Evolutionary conservation across 2,888 invertebrate genomes (phyloP).

Genomic region (Synanthedon andrenaeformis): DNA sequence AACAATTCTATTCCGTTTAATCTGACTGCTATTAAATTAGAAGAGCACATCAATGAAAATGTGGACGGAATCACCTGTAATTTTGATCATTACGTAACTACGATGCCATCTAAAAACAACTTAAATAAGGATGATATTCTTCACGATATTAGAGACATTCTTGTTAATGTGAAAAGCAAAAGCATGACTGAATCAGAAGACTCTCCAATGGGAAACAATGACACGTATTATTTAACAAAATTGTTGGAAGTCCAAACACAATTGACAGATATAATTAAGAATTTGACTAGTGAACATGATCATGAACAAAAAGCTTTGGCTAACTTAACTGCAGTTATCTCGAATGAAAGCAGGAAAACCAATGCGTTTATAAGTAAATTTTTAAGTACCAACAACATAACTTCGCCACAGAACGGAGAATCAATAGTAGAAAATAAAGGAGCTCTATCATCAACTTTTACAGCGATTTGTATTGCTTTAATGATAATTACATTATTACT

Average conservation of each 20-base stretch:
- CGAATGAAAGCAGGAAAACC: constrained; percentile 8
- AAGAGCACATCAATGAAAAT: constrained; percentile 23
- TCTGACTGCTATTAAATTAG: constrained; percentile 24
- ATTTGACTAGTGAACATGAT: too few relatives aligned
- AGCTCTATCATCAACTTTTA: constrained; percentile 12
- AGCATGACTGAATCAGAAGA: neutral
- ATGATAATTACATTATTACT: constrained; percentile 12
- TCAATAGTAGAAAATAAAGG: neutral
- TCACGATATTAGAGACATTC: constrained; percentile 17
- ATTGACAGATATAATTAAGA: too few relatives aligned
- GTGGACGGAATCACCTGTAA: constrained; percentile 25
- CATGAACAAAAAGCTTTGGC: constrained; percentile 1
- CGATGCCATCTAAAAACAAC: neutral
- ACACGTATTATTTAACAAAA: constrained; percentile 4
- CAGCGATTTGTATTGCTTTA: constrained; percentile 17
- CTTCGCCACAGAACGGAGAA: neutral
- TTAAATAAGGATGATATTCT: constrained; percentile 9
- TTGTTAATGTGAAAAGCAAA: constrained; percentile 8
- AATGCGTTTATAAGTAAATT: constrained; percentile 16
- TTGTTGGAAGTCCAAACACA: too few relatives aligned
- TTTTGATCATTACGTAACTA: neutral
- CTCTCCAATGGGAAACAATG: neutral
- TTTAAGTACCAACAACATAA: constrained; percentile 5
- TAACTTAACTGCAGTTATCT: neutral
- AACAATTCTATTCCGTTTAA: constrained; percentile 12